Base-by-base conservation (phyloP, 2,797 vertebrate genomes). In the Astyanax mexicanus region DNA sequence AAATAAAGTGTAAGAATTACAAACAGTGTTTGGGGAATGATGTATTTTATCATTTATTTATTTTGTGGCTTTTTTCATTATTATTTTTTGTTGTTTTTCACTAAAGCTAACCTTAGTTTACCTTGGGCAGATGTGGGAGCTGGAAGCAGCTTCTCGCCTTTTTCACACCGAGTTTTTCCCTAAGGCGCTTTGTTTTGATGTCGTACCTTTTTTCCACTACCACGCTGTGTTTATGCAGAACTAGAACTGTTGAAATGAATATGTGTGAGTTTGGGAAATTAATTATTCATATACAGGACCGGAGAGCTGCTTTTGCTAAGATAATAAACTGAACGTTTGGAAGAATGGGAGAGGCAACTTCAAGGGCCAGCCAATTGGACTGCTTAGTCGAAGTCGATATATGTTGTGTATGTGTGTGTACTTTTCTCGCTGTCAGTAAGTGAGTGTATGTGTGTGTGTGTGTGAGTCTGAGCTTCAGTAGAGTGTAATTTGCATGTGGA, bases 351-450 rank as follows among this genome's bases (percentile, higher is more conserved):
- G 40, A 38, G 27, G 12, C n/a, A 72, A 27, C 61, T 58, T 78
- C 40, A 72, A 72, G 69, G 38, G 29, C 60, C 68, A 61, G 49
- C 29, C 69, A 61, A 17, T 23, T 61, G 57, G 58, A 54, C 17
- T 35, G 47, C 45, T 47, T 62, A 61, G 57, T 17, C 29, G 60
- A 72, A 67, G 65, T 44, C 54, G 9, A 72, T 38, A 37, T 68
- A 49, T 21, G 12, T 37, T 45, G 6, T 25, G 32, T 55, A 42
- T 61, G 6, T 25, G 32, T 55, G 42, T 61, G 29, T 23, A 25
- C 21, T 54, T 72, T 9, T 47, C 21, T 52, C 38, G 55, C 7
- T n/a, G n/a, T n/a, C n/a, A n/a, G n/a, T n/a, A n/a, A n/a, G n/a
- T n/a, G n/a, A n/a, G n/a, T n/a, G n/a, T 13, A 32, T 47, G 17